Base-by-base conservation (phyloP, 2,888 invertebrate species). In the Cantharis rufa region DNA sequence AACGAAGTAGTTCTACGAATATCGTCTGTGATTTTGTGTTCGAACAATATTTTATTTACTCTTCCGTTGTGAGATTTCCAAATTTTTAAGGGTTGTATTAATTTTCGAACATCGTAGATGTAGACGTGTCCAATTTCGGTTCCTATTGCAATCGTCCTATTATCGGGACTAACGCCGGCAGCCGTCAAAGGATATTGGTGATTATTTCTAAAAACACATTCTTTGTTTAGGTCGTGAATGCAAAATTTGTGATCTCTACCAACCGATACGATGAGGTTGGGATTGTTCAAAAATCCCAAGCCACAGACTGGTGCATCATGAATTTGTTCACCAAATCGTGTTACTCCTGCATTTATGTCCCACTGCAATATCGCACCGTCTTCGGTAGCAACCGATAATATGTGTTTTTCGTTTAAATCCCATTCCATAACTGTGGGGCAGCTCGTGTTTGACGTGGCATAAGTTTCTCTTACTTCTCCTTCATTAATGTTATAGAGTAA, bases 231-330 rank as follows among this genome's bases (percentile, higher is more conserved):
- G 71, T 87, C 85, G 15, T 83, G 81, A 0, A 86, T 80, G 78
- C 84, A 85, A 27, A 87, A 82, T 75, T 85, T 86, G 69, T 83
- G 79, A 71, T 87, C 86, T 72, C 81, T 81, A 15, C 86, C 86
- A 3, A 84, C 83, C 4, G 85, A 84, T 15, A 87, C 77, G 15
- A 87, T 61, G 11, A 83, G 76, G 69, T 84, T 84, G 24, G 82
- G 82, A 70, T 77, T 80, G 9, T 75, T 75, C 1, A 84, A 81
- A 27, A 85, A 81, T 1, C 82, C 82, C 11, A 86, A 78, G 3
- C 85, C 85, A 10, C 82, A 83, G 5, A 87, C 80, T 0, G 82
- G 66, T 5, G 79, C 78, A 0, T 80, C 82, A 64, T 85, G 85
- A 10, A 82, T 82, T 76, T 82, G 83, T 3, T 80, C 78, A 15